Evolutionary conservation across 2,113 vertebrate species (phyloP).

Genomic region (Saimiri boliviensis): DNA sequence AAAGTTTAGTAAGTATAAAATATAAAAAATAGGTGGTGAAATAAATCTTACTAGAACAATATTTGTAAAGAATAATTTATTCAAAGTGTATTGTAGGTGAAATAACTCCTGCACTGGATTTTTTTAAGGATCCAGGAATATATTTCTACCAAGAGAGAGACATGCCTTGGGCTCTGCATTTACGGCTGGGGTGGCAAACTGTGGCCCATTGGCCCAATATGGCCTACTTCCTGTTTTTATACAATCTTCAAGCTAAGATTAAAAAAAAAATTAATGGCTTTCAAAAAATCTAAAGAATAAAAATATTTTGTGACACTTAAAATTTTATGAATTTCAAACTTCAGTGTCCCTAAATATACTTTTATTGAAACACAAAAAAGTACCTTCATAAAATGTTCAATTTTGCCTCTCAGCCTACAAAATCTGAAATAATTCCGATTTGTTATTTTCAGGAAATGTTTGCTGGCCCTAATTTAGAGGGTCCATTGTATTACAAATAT

Average conservation of each 20-base stretch:
- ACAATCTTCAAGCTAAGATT: background rate
- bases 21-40: background rate
- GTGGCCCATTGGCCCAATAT: fast-evolving
- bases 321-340: background rate
- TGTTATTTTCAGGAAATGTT: background rate
- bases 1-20: background rate
- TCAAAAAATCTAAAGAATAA: background rate
- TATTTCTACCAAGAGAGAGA: background rate
- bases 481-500: background rate
- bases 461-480: background rate
- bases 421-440: background rate
- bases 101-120: background rate
- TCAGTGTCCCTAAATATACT: background rate
- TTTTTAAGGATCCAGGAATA: background rate
- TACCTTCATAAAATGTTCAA: background rate
- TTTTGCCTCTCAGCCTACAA: background rate
- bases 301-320: background rate
- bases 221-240: background rate
- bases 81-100: background rate
- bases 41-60: background rate
- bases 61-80: background rate
- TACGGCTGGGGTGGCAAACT: too few relatives aligned
- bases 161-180: background rate
- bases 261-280: background rate
- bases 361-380: background rate